phyloP scores from a whole-genome alignment of 2,888 invertebrate species.

The Ectemnius continuus region DNA sequence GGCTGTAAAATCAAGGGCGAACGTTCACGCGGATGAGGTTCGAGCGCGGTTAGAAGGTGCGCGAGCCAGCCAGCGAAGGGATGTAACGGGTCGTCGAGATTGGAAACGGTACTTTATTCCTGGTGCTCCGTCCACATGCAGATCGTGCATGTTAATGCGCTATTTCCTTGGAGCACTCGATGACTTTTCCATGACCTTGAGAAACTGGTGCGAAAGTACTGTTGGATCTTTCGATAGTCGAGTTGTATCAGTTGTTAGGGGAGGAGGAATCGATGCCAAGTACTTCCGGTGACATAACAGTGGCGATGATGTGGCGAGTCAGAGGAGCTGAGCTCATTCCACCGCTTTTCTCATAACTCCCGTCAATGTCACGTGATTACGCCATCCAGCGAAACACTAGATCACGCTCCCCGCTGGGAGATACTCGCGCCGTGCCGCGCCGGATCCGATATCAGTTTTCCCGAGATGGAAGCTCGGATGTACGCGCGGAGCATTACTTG shows the following conservation, averaged over 20 bases:
- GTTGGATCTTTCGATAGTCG: no score
- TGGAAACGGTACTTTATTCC: slow-evolving; percentile 65
- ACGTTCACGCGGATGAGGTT: slow-evolving; percentile 25
- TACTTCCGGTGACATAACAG: no score
- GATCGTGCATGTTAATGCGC: slow-evolving; percentile 58
- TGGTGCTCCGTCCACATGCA: slow-evolving; percentile 31
- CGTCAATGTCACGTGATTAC: not conserved
- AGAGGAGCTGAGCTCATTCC: not conserved
- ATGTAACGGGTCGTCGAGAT: slow-evolving; percentile 65
- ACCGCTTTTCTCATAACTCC: not conserved
- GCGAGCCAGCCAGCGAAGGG: slow-evolving; percentile 52
- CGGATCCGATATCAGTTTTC: no score
- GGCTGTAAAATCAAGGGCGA: slow-evolving; percentile 11
- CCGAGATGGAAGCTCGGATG: no score
- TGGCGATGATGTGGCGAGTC: no score
- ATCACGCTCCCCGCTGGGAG: no score
- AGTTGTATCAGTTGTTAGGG: no score
- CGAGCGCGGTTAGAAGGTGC: slow-evolving; percentile 24
- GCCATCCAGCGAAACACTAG: not conserved
- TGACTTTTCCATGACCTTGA: slow-evolving; percentile 50
- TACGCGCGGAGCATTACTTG: no score
- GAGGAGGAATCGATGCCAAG: no score
- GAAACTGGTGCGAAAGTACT: not conserved
- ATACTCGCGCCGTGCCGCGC: no score
- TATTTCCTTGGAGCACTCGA: slow-evolving; percentile 5